phyloP scores from a whole-genome alignment of 2,888 invertebrate genomes.

The Ceramica pisi region DNA sequence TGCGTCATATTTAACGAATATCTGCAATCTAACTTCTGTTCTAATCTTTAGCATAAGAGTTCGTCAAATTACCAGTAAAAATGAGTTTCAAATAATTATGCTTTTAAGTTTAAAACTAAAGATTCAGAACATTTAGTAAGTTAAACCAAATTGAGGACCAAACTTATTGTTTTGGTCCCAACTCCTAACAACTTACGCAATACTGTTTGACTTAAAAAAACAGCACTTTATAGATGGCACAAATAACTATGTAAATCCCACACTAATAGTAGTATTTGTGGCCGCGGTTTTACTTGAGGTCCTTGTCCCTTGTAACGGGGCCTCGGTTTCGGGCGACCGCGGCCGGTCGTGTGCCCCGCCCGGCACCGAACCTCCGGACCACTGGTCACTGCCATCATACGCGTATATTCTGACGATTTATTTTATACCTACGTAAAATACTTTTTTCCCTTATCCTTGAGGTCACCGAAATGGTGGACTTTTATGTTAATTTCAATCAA shows the following conservation, averaged over 20 bases:
- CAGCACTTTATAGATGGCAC: neutral
- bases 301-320: conserved; percentile 82
- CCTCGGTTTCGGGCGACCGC: conserved; percentile 66
- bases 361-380: conserved; percentile 26
- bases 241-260: neutral
- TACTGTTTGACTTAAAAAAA: neutral
- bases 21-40: neutral
- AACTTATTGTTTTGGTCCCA: neutral
- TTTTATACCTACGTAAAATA: neutral
- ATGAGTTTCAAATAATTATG: too few relatives aligned
- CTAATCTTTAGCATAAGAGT: neutral
- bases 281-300: conserved; percentile 69
- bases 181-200: too few relatives aligned
- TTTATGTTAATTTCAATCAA: neutral
- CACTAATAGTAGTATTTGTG: conserved; percentile 26
- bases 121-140: too few relatives aligned
- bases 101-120: too few relatives aligned
- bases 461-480: neutral
- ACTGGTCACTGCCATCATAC: conserved; percentile 35
- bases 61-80: too few relatives aligned
- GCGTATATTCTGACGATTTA: conserved; percentile 17
- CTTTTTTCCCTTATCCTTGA: neutral
- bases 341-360: conserved; percentile 47
- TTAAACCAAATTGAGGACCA: neutral
- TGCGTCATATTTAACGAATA: neutral